These are phyloP conservation scores for Diaperis boleti DNA, from an alignment of 2,888 invertebrate species.

Conservation along the genomic window DNA sequence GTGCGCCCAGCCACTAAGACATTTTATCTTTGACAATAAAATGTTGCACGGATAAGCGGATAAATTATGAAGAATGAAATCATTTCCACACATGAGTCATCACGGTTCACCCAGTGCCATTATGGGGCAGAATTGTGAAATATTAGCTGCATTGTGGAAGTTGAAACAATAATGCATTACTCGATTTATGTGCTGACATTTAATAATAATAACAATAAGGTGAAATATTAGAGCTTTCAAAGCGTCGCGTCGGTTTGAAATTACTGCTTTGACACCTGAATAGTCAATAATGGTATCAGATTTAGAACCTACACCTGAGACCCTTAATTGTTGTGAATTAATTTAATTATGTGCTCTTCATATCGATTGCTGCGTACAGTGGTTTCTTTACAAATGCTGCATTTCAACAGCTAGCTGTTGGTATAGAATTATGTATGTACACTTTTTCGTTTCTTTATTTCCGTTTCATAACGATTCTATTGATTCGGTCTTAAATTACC, in stretches of 20 bases:
- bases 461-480: no score
- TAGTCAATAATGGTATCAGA: background rate
- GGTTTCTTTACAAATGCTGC: no score
- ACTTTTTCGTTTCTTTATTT: no score
- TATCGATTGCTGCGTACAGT: no score
- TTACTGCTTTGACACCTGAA: background rate
- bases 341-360: no score
- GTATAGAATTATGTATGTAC: no score
- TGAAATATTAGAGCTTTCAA: slow-evolving; percentile 1
- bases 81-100: background rate
- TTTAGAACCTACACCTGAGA: no score
- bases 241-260: background rate
- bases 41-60: background rate
- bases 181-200: slow-evolving; percentile 1
- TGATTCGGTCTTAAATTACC: no score
- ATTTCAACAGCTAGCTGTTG: no score
- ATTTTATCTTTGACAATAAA: background rate
- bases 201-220: slow-evolving; percentile 1
- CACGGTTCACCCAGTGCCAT: background rate
- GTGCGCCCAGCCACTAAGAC: no score
- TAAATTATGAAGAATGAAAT: background rate
- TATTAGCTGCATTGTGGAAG: background rate
- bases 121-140: background rate
- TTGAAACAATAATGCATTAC: background rate
- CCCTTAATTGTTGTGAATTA: no score